These are phyloP conservation scores for Lacerta bilineata DNA, from an alignment of 2,797 vertebrate genomes.

Conservation along the genomic window DNA sequence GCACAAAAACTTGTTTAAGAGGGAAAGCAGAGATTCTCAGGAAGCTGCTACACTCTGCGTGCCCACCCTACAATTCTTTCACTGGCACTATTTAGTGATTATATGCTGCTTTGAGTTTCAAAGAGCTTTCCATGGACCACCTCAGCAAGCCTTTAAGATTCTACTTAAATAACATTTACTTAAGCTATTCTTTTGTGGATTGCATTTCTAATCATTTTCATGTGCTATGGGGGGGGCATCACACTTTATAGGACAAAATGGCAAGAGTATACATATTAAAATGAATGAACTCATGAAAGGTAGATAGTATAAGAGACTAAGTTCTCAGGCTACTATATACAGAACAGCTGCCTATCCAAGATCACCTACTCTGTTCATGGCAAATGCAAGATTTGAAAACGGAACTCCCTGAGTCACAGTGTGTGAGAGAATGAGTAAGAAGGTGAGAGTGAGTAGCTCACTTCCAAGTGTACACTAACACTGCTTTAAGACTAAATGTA, in stretches of 20 bases:
- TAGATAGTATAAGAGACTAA: background rate
- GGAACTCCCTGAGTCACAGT: background rate
- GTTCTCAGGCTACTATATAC: background rate
- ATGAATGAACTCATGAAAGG: background rate
- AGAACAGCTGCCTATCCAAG: background rate
- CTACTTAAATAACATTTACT: background rate
- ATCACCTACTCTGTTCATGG: background rate
- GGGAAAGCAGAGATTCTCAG: background rate
- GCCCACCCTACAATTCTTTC: background rate
- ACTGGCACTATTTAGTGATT: background rate
- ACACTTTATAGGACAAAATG: background rate
- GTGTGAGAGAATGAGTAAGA: background rate
- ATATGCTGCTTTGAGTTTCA: background rate
- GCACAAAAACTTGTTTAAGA: background rate
- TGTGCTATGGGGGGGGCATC: background rate
- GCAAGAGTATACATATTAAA: background rate
- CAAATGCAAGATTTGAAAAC: background rate
- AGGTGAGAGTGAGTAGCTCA: background rate
- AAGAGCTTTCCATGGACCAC: background rate
- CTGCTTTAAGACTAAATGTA: background rate
- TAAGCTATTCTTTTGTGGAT: background rate
- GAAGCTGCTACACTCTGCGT: background rate
- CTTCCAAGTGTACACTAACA: background rate
- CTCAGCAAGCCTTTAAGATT: background rate
- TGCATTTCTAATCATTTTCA: background rate